Evolutionary conservation across 2,888 invertebrate genomes (phyloP).

Genomic region (Scaptomyza caliginosa): DNA sequence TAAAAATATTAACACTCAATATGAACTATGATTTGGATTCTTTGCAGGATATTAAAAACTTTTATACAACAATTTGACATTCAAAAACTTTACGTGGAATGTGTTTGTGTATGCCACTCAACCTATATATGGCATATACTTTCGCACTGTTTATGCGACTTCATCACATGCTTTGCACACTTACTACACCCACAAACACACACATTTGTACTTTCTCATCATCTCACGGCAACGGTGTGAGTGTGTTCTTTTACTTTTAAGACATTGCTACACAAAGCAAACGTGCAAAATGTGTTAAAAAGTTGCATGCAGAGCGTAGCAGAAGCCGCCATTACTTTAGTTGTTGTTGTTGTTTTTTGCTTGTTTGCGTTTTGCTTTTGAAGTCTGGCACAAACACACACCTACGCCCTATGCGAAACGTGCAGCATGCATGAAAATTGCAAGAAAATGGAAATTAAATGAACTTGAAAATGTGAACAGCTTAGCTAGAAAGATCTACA

Average conservation of each 20-base stretch:
- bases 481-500: slow-evolving; percentile 19
- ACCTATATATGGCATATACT: background rate
- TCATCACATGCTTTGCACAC: background rate
- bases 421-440: slow-evolving; percentile 45
- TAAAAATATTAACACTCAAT: too few species aligned
- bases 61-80: background rate
- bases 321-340: slow-evolving; percentile 21
- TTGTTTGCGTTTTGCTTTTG: slow-evolving; percentile 71
- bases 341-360: slow-evolving; percentile 34
- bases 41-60: background rate
- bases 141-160: slow-evolving; percentile 6
- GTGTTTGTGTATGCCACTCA: background rate
- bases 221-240: background rate
- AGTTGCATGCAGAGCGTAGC: slow-evolving; percentile 57
- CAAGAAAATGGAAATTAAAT: slow-evolving; percentile 71
- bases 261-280: slow-evolving; percentile 61
- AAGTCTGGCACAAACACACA: slow-evolving; percentile 46
- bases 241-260: slow-evolving; percentile 38
- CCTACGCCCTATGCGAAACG: slow-evolving; percentile 9
- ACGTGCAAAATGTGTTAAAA: slow-evolving; percentile 65
- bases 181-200: background rate
- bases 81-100: background rate
- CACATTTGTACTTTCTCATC: background rate
- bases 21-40: too few species aligned
- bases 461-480: slow-evolving; percentile 66